Percentiles rank a stretch among this genome's conserved stretches.
Conservation (phyloP, 2,888 invertebrate species). For the Calameuta filiformis region DNA sequence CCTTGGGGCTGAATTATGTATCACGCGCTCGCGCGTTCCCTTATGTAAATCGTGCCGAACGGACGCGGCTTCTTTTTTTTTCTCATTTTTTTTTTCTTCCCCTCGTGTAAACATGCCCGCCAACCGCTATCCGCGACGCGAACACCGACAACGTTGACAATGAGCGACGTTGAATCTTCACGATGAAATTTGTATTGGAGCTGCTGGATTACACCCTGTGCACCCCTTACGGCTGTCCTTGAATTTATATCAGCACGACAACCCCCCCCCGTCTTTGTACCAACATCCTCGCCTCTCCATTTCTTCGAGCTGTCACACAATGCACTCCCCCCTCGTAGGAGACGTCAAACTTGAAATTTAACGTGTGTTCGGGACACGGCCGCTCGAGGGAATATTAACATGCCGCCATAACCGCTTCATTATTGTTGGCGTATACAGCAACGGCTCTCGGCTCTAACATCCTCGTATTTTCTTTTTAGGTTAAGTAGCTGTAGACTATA, state of each 20-base stretch:
- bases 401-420: neutral
- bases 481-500: neutral
- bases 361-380: neutral
- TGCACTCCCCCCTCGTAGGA: neutral
- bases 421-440: neutral
- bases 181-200: neutral
- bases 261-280: neutral
- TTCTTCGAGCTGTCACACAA: neutral
- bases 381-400: neutral
- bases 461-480: neutral
- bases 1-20: neutral
- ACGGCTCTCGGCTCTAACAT: neutral
- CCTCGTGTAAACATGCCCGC: neutral
- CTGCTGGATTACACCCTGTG: neutral
- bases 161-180: neutral
- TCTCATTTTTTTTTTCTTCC: too few species aligned
- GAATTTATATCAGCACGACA: neutral
- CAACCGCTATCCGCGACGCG: neutral
- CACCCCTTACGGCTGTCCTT: neutral
- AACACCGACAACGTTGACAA: neutral
- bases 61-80: neutral
- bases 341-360: neutral
- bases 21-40: neutral
- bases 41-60: neutral
- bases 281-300: neutral